Conservation (phyloP, 1,140 invertebrate genomes). For the Drosophila kikkawai region DNA sequence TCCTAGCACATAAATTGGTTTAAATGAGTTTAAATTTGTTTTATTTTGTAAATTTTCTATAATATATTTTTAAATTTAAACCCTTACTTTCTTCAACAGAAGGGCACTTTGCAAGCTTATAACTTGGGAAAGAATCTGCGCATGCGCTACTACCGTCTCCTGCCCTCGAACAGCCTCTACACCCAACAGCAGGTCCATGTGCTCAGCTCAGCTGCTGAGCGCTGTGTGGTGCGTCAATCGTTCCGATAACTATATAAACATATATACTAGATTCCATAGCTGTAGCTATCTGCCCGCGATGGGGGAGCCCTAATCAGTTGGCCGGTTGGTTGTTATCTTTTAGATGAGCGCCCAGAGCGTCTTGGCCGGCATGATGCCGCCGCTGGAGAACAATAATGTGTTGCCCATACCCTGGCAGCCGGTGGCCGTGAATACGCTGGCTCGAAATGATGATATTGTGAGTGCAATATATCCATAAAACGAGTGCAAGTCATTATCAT, state of each 20-base stretch:
- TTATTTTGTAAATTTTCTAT: background rate
- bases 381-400: conserved; percentile 89
- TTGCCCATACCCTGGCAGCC: conserved; percentile 93
- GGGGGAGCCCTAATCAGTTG: conserved; percentile 71
- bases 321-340: conserved; percentile 69
- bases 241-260: conserved; percentile 26
- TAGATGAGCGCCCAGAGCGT: conserved; percentile 93
- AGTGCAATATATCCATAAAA: conserved; percentile 53
- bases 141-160: conserved; percentile 88
- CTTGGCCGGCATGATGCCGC: conserved; percentile 93
- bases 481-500: background rate
- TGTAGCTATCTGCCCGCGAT: conserved; percentile 44
- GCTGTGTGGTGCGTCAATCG: conserved; percentile 88
- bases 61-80: background rate
- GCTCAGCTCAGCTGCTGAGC: conserved; percentile 91
- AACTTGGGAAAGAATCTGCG: conserved; percentile 91
- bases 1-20: background rate
- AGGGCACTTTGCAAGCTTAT: conserved; percentile 91
- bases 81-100: conserved; percentile 85
- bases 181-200: conserved; percentile 88
- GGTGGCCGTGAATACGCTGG: conserved; percentile 92
- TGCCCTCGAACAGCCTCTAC: conserved; percentile 88
- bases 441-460: conserved; percentile 90
- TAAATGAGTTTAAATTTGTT: background rate
- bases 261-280: conserved; percentile 11